phyloP scores from a whole-genome alignment of 2,113 vertebrate species.

The Heterotilapia buettikoferi region DNA sequence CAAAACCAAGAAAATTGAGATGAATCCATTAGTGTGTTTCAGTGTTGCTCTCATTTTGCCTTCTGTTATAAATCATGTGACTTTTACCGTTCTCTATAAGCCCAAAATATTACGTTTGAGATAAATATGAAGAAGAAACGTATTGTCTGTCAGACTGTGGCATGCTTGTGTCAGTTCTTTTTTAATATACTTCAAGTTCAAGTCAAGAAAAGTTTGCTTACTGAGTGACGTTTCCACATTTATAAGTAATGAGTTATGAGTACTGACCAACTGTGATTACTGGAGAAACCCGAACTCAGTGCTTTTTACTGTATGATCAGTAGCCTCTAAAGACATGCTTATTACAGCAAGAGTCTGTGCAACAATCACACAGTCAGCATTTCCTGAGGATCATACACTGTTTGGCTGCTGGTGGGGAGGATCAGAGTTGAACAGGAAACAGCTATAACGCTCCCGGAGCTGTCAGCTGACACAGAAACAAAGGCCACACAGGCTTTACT shows the following conservation, averaged over 20 bases:
- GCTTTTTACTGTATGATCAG: background rate
- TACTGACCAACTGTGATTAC: background rate
- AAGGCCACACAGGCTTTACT: constrained; percentile 1
- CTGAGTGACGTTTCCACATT: background rate
- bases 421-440: constrained; percentile 43
- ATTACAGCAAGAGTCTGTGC: background rate
- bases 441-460: background rate
- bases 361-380: constrained; percentile 48
- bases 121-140: background rate
- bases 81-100: background rate
- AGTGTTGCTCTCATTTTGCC: background rate
- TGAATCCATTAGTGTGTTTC: background rate
- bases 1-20: background rate
- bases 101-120: background rate
- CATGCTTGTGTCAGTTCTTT: background rate
- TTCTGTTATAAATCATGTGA: background rate
- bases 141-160: background rate
- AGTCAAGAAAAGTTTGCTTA: background rate
- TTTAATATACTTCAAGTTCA: background rate
- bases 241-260: background rate
- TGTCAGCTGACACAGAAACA: constrained; percentile 60
- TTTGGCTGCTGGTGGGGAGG: background rate
- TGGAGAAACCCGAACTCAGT: background rate
- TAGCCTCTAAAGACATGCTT: background rate
- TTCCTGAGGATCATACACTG: constrained; percentile 26